phyloP scores from a whole-genome alignment of 2,113 vertebrate species.

The Gallinago undulata region DNA sequence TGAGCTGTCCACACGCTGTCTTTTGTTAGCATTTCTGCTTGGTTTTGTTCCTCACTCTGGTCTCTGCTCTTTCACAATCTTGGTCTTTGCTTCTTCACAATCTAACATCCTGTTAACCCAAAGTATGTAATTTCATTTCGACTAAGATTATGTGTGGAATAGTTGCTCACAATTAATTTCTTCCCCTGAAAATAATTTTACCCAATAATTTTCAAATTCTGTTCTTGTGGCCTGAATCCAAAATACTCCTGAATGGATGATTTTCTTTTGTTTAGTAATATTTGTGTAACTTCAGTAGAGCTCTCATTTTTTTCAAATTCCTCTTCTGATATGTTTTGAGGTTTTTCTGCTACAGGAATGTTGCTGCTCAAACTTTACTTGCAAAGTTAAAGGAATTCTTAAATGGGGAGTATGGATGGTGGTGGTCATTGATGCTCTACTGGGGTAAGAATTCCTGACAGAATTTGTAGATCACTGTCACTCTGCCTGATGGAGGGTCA shows the following conservation, averaged over 20 bases:
- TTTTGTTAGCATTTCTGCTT: too few relatives aligned
- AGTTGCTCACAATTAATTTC: neutral
- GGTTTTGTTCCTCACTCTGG: too few relatives aligned
- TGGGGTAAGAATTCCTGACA: neutral
- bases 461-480: neutral
- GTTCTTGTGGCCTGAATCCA: neutral
- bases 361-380: neutral
- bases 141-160: neutral
- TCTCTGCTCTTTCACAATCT: too few relatives aligned
- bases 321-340: neutral
- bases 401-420: neutral
- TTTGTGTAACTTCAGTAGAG: neutral
- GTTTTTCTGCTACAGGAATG: neutral
- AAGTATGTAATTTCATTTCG: neutral
- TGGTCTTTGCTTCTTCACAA: too few relatives aligned
- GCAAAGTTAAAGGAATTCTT: neutral
- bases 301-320: neutral
- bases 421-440: neutral
- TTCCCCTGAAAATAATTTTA: neutral
- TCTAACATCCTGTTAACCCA: too few relatives aligned
- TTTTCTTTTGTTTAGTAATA: neutral
- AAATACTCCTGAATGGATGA: neutral
- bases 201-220: neutral
- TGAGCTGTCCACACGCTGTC: too few relatives aligned
- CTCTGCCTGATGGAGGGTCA: neutral